phyloP scores from a whole-genome alignment of 2,888 invertebrate species.

The Eueremaeus valkanovi region DNA sequence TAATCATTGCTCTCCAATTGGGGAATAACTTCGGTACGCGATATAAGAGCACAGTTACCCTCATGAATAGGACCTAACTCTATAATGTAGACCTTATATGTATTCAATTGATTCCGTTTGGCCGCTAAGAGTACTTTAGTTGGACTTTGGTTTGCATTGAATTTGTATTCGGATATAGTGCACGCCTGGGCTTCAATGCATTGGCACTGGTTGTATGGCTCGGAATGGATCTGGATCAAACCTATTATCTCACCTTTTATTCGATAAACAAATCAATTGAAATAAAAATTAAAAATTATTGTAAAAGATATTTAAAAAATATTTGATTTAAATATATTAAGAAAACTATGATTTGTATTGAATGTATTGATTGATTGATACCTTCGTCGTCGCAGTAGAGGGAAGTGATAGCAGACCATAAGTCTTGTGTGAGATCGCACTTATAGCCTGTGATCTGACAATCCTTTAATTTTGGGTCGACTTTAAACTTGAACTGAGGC shows the following conservation, averaged over 20 bases:
- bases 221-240: conserved; percentile 28
- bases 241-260: conserved; percentile 34
- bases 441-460: conserved; percentile 34
- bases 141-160: conserved; percentile 2
- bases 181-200: conserved; percentile 36
- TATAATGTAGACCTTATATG: conserved; percentile 36
- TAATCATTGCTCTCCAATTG: conserved; percentile 3
- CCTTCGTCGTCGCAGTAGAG: conserved; percentile 37
- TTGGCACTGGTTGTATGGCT: conserved; percentile 19
- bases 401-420: conserved; percentile 35
- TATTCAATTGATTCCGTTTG: conserved; percentile 21
- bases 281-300: not conserved
- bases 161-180: conserved; percentile 16
- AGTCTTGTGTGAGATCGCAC: not conserved
- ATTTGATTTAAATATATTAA: too few species aligned
- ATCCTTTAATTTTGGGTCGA: not conserved
- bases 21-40: conserved; percentile 12
- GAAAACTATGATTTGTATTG: too few species aligned
- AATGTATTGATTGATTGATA: not conserved
- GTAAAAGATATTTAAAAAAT: too few species aligned
- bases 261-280: not conserved
- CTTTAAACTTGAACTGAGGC: conserved; percentile 16
- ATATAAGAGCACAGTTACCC: conserved; percentile 1
- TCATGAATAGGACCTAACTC: conserved; percentile 26
- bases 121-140: conserved; percentile 28